phyloP scores from a whole-genome alignment of 2,113 vertebrate genomes.

The Sorex fumeus region DNA sequence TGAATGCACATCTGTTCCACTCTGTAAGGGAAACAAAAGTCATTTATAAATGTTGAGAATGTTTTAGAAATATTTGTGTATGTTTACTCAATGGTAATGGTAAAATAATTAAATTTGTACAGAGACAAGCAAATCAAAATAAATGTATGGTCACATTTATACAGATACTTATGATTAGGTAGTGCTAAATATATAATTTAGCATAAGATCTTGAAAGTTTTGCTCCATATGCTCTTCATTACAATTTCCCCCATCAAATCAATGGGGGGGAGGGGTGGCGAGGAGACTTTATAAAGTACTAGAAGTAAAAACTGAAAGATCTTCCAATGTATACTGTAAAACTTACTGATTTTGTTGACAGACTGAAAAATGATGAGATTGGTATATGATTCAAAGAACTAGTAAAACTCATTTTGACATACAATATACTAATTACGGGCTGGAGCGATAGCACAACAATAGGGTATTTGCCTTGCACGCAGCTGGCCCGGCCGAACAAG shows the following conservation, averaged over 20 bases:
- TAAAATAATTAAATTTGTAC: constrained; percentile 36
- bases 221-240: background rate
- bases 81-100: constrained; percentile 34
- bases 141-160: too few species aligned
- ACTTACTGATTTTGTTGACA: constrained; percentile 49
- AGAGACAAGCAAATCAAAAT: too few species aligned
- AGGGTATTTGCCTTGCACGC: too few species aligned
- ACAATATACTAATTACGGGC: constrained; percentile 24
- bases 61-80: constrained; percentile 60
- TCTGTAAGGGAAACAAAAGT: constrained; percentile 86
- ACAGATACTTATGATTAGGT: background rate
- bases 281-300: background rate
- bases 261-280: too few species aligned
- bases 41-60: constrained; percentile 65
- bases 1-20: constrained; percentile 99
- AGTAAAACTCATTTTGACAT: constrained; percentile 40
- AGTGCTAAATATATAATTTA: constrained; percentile 30
- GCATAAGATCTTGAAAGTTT: constrained; percentile 9
- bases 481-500: too few species aligned
- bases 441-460: too few species aligned
- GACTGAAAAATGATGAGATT: constrained; percentile 1
- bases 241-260: background rate
- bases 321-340: constrained; percentile 15
- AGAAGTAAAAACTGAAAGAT: constrained; percentile 30
- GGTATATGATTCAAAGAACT: background rate